Percentiles rank a stretch among this genome's conserved stretches.
These are phyloP conservation scores for Rhincodon typus DNA, from an alignment of 2,797 vertebrate genomes.

Conservation along the genomic window DNA sequence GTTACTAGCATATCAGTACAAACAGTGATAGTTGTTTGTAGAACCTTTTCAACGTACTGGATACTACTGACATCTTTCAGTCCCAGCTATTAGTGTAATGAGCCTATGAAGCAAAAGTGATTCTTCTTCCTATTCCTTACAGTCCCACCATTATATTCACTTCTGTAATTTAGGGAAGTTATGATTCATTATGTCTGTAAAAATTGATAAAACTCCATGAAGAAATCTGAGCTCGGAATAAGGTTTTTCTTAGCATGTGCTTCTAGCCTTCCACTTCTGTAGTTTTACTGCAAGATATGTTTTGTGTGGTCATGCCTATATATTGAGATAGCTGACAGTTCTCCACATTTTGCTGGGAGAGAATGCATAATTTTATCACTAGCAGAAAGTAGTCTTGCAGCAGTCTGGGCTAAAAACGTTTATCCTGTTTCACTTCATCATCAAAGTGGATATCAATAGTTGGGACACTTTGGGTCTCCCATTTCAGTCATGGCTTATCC, in stretches of 20 bases:
- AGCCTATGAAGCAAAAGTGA: neutral
- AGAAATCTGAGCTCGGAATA: neutral
- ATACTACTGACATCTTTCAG: neutral
- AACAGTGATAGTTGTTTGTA: neutral
- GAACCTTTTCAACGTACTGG: neutral
- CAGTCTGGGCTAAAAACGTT: neutral
- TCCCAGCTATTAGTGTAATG: neutral
- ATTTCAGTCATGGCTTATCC: neutral
- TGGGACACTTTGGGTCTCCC: neutral
- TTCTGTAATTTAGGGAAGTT: neutral
- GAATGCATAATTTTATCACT: neutral
- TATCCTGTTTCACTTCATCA: neutral
- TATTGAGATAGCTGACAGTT: neutral
- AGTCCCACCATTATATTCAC: neutral
- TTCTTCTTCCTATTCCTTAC: neutral
- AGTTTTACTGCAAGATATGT: neutral
- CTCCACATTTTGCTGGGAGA: neutral
- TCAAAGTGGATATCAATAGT: neutral
- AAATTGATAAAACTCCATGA: neutral
- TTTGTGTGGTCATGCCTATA: neutral
- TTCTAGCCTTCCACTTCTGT: neutral
- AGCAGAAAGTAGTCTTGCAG: neutral
- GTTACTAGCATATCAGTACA: neutral
- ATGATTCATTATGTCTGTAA: neutral
- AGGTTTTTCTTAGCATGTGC: neutral